phyloP scores from a whole-genome alignment of 2,797 vertebrate species.

The Falco biarmicus region DNA sequence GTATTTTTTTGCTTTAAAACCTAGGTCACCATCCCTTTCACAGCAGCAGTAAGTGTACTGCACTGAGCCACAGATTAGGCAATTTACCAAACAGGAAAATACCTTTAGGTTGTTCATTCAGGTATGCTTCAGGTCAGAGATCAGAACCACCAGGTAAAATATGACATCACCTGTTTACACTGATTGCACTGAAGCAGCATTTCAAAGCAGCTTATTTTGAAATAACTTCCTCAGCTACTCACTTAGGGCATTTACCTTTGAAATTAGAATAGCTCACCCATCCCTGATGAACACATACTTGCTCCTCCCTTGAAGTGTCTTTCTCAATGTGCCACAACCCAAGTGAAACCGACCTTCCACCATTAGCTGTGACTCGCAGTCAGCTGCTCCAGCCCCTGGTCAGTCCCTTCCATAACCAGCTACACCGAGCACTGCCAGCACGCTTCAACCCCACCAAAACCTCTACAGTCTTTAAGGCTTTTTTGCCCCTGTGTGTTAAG shows the following conservation, averaged over 20 bases:
- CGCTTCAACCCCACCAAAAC: background rate
- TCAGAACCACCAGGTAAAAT: background rate
- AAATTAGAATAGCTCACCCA: background rate
- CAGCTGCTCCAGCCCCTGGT: background rate
- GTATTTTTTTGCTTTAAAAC: background rate
- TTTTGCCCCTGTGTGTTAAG: fast-evolving
- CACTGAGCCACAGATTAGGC: background rate
- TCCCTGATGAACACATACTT: background rate
- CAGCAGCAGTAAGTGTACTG: fast-evolving
- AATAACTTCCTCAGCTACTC: background rate
- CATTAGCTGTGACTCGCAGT: background rate
- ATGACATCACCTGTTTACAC: background rate
- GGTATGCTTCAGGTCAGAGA: background rate
- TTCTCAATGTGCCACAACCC: fast-evolving
- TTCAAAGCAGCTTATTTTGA: background rate
- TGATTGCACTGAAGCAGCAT: background rate
- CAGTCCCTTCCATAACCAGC: background rate
- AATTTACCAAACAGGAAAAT: background rate
- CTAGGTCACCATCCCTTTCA: background rate
- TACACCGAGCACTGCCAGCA: background rate
- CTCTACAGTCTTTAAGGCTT: background rate
- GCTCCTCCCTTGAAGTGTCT: background rate
- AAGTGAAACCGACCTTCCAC: background rate
- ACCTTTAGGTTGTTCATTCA: background rate
- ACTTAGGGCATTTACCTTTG: background rate